Evolutionary conservation across 2,888 invertebrate genomes (phyloP).

Genomic region (Aleiodes testaceus): DNA sequence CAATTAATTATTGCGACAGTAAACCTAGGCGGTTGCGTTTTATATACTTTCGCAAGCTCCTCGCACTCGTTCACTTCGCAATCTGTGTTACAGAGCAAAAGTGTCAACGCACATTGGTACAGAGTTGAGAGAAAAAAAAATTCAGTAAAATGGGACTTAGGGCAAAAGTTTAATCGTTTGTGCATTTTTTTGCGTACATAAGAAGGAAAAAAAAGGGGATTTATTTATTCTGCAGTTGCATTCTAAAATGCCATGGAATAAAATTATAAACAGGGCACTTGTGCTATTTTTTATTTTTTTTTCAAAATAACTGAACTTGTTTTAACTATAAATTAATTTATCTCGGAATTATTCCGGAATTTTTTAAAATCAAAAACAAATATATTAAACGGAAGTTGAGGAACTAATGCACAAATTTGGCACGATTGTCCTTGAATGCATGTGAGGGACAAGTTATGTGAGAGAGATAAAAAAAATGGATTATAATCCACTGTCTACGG

Average conservation of each 20-base stretch:
- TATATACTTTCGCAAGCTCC: constrained; percentile 38
- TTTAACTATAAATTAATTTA: too few relatives aligned
- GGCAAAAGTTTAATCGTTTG: constrained; percentile 30
- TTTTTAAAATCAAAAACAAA: too few relatives aligned
- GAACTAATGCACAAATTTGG: constrained; percentile 2
- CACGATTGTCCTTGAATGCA: not conserved
- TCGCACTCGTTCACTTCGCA: constrained; percentile 35
- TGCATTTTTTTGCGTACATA: constrained; percentile 4
- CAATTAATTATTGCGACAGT: constrained; percentile 43
- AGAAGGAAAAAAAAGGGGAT: constrained; percentile 6
- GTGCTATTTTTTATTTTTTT: not conserved
- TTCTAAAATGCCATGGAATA: constrained; percentile 12
- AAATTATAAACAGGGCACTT: constrained; percentile 1
- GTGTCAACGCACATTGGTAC: constrained; percentile 29
- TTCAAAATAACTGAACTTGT: too few relatives aligned
- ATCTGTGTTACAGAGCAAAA: constrained; percentile 29
- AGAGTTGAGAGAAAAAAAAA: constrained; percentile 24
- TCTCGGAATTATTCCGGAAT: too few relatives aligned
- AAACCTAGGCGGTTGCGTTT: constrained; percentile 25
- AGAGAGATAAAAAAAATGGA: not conserved
- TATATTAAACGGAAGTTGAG: too few relatives aligned
- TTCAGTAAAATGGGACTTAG: constrained; percentile 26
- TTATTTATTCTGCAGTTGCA: constrained; percentile 15
- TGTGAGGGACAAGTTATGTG: constrained; percentile 1
- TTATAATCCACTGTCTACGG: constrained; percentile 19